Base-by-base conservation (phyloP, 2,113 vertebrate genomes). In the Cololabis saira region DNA sequence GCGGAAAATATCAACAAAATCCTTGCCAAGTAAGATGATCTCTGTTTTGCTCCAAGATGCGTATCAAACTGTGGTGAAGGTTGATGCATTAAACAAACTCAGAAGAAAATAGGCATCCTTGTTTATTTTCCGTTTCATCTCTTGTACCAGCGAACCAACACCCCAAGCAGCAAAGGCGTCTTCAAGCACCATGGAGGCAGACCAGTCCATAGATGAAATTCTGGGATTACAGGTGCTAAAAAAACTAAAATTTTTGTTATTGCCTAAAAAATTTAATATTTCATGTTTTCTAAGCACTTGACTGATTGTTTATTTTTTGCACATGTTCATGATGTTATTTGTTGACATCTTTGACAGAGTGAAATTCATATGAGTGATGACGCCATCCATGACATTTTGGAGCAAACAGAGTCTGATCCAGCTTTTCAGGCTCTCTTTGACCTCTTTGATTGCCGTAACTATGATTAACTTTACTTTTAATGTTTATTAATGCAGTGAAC, bases 1-100 rank as follows among this genome's bases (percentile, higher is more conserved):
- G 98, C 98, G 80, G 96, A 99, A 92, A 99, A 98, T 80, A 99
- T 99, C 74, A 99, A 99, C 90, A 99, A 98, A 91, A 96, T 99
- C 89, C 91, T 99, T 53, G 92, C 93, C 62, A 97, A 94, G 98
- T 99, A 93, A 49, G 71, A 42, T 22, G 9, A 6, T 19, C 14
- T 37, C 13, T 48, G 14, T 14, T 19, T 33, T 55, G 1, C 6
- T 0, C 58, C 8, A 57, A 16, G 2, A 0, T 37, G 4, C 52
- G 0, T 16, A 27, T 43, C n/a, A 14, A 6, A 1, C 37, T 42
- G 17, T 43, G 4, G 14, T 19, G 13, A 24, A 41, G 0, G n/a
- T 21, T 63, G 2, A 30, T 53, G 54, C 45, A 14, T 47, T 5
- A 22, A 55, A 0, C 6, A 19, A 21, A 10, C n/a, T 27, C 7